Conservation (phyloP, 2,888 invertebrate genomes). For the Agriopis marginaria region DNA sequence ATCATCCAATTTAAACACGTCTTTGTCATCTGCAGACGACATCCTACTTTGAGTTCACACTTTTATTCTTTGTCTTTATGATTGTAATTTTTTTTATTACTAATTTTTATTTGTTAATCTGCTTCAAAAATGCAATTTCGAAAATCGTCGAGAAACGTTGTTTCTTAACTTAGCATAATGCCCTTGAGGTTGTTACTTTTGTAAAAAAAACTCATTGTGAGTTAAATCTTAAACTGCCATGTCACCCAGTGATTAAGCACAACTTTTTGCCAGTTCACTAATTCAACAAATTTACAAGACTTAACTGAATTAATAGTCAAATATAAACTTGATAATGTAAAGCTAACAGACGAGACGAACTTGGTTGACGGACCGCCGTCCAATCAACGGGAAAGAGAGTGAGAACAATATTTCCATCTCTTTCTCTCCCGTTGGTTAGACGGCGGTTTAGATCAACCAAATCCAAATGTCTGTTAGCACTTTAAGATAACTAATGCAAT, state of each 20-base stretch:
- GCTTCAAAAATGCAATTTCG: background rate
- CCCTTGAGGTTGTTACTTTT: slow-evolving; percentile 6
- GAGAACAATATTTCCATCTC: no score
- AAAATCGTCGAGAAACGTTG: background rate
- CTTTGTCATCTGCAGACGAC: slow-evolving; percentile 1
- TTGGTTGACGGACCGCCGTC: no score
- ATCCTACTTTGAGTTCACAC: background rate
- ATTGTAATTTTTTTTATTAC: background rate
- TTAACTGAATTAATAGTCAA: background rate
- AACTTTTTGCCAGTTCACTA: slow-evolving; percentile 11
- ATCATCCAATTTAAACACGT: slow-evolving; percentile 21
- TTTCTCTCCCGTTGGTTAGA: no score
- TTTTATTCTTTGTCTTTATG: background rate
- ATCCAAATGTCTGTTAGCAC: no score
- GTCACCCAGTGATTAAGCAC: slow-evolving; percentile 8
- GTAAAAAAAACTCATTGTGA: background rate
- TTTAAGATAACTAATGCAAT: background rate
- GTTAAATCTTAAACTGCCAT: background rate
- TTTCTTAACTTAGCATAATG: background rate
- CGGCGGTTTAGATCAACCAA: no score
- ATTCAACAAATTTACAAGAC: background rate
- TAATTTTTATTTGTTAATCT: background rate
- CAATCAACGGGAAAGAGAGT: no score
- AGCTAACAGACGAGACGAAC: no score
- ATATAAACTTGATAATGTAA: no score